These are phyloP conservation scores for Dynastes maya DNA, from an alignment of 2,888 invertebrate species.

Conservation along the genomic window DNA sequence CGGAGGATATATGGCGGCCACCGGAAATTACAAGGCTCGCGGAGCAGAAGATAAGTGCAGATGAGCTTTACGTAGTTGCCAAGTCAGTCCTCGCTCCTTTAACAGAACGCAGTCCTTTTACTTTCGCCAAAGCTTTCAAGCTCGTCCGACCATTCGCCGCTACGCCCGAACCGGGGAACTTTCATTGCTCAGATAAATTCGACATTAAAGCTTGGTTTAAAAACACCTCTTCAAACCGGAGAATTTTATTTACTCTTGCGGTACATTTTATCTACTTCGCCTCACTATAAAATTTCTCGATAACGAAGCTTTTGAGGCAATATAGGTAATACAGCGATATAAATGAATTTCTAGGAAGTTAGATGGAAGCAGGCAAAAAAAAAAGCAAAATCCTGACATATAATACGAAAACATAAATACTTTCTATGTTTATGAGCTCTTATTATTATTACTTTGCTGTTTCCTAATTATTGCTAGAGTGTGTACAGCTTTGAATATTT, in stretches of 20 bases:
- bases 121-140: slow-evolving; percentile 20
- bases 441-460: too few species aligned
- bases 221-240: slow-evolving; percentile 20
- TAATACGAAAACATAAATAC: too few species aligned
- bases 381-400: too few species aligned
- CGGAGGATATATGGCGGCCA: slow-evolving; percentile 60
- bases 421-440: too few species aligned
- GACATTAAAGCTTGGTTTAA: slow-evolving; percentile 38
- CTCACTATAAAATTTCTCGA: slow-evolving; percentile 1
- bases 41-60: slow-evolving; percentile 58
- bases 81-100: slow-evolving; percentile 31
- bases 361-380: too few species aligned
- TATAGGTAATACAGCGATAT: not conserved
- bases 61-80: slow-evolving; percentile 54
- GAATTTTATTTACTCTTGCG: slow-evolving; percentile 26
- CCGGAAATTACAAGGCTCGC: slow-evolving; percentile 63
- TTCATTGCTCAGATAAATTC: slow-evolving; percentile 40
- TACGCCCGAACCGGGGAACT: slow-evolving; percentile 15
- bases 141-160: slow-evolving; percentile 13
- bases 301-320: too few species aligned
- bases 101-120: slow-evolving; percentile 11
- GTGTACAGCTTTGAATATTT: too few species aligned
- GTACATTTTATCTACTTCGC: not conserved
- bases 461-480: too few species aligned
- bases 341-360: not conserved